Conservation (phyloP, 2,797 vertebrate genomes). For the Prionace glauca region DNA sequence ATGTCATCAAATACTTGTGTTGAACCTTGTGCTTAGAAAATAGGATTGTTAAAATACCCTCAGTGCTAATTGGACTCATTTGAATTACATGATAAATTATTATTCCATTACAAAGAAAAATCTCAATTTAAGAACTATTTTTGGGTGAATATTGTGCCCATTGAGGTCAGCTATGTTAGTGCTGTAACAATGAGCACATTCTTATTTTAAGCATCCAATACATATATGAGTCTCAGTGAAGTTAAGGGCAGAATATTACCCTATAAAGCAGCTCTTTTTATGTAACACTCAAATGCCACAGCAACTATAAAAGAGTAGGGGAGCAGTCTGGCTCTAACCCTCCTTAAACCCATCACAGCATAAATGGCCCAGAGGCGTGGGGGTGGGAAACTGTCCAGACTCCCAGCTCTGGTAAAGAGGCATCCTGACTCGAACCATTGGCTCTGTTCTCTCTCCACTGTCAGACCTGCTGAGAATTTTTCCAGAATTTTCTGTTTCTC, state of each 20-base stretch:
- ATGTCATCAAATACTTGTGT: not conserved
- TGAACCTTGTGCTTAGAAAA: not conserved
- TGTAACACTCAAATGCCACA: not conserved
- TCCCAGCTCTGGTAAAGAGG: too few relatives aligned
- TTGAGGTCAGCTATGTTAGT: not conserved
- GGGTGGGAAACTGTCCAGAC: too few relatives aligned
- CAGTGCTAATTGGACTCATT: not conserved
- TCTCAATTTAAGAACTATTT: not conserved
- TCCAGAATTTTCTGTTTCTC: too few relatives aligned
- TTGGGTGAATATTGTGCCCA: not conserved
- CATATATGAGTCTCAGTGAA: not conserved
- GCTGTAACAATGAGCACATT: not conserved
- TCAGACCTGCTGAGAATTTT: too few relatives aligned
- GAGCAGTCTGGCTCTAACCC: not conserved
- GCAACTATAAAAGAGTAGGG: not conserved
- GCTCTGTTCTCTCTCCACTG: too few relatives aligned
- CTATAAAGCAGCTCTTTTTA: not conserved
- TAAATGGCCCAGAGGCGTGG: too few relatives aligned
- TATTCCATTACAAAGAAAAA: not conserved
- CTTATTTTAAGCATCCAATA: not conserved
- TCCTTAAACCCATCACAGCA: not conserved
- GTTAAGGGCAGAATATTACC: not conserved
- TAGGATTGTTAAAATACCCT: too few relatives aligned
- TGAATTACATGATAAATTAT: not conserved
- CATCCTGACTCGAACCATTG: too few relatives aligned